A percentile compares a stretch with the other conserved stretches of the same genome.
Evolutionary conservation across 2,113 vertebrate genomes (phyloP).

Genomic region (Odocoileus hemionus): DNA sequence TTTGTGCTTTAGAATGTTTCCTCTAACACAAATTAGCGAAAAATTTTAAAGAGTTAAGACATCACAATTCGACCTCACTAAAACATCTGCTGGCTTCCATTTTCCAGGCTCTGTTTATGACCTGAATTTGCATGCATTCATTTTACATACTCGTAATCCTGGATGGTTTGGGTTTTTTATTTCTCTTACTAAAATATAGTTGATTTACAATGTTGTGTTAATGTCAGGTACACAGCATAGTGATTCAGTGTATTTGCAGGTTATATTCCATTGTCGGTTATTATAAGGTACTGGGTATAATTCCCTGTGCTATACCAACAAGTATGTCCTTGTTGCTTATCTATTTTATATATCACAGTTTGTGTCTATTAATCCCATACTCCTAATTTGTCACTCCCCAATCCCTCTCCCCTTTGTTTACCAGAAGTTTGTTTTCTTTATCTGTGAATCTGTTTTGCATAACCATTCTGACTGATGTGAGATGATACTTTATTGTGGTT

Average conservation of each 20-base stretch:
- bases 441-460: background rate
- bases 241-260: background rate
- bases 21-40: background rate
- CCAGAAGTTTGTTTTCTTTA: background rate
- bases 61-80: background rate
- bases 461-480: background rate
- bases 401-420: background rate
- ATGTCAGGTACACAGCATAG: background rate
- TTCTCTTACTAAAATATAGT: background rate
- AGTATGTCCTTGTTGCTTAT: background rate
- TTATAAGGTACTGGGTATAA: background rate
- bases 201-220: background rate
- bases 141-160: background rate
- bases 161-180: background rate
- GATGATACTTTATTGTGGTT: background rate
- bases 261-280: background rate
- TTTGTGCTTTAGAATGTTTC: background rate
- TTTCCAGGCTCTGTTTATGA: background rate
- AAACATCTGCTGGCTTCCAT: background rate
- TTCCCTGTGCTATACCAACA: background rate
- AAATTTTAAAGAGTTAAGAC: background rate
- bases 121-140: background rate
- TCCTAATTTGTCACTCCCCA: background rate
- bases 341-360: background rate
- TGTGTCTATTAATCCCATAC: background rate